phyloP scores from a whole-genome alignment of 37 sponge, comb jelly and placozoan genomes.

The Beroe ovata region DNA sequence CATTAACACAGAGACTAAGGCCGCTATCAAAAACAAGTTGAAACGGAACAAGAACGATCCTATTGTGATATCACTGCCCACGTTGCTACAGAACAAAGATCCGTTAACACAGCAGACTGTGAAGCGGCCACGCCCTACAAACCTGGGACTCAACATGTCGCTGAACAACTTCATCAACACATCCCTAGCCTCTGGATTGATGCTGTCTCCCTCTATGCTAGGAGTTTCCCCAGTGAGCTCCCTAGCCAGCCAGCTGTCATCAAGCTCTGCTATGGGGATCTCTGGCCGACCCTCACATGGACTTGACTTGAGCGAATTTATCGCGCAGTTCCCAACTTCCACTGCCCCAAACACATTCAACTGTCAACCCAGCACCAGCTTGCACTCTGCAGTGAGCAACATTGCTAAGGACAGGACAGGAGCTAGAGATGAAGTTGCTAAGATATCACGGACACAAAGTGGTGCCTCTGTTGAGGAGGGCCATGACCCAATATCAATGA shows the following conservation, averaged over 20 bases:
- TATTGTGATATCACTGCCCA: slow-evolving; percentile 40
- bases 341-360: not conserved
- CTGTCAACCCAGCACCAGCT: not conserved
- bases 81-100: not conserved
- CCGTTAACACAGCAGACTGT: slow-evolving; percentile 10
- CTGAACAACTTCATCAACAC: not conserved
- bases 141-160: slow-evolving; percentile 11
- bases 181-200: not conserved
- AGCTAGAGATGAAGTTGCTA: not conserved
- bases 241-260: slow-evolving; percentile 13
- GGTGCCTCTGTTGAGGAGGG: not conserved
- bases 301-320: not conserved
- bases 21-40: slow-evolving; percentile 46
- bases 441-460: not conserved
- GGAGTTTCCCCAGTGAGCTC: not conserved
- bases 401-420: not conserved
- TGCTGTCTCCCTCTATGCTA: slow-evolving; percentile 5
- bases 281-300: not conserved
- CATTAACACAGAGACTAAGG: slow-evolving; percentile 37
- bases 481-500: not conserved
- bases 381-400: not conserved
- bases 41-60: slow-evolving; percentile 38
- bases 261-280: not conserved
- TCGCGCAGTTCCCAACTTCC: not conserved
- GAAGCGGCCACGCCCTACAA: slow-evolving; percentile 15